A percentile compares a stretch with the other conserved stretches of the same genome.
These are phyloP conservation scores for Podiceps cristatus DNA, from an alignment of 2,113 vertebrate genomes.

Conservation along the genomic window DNA sequence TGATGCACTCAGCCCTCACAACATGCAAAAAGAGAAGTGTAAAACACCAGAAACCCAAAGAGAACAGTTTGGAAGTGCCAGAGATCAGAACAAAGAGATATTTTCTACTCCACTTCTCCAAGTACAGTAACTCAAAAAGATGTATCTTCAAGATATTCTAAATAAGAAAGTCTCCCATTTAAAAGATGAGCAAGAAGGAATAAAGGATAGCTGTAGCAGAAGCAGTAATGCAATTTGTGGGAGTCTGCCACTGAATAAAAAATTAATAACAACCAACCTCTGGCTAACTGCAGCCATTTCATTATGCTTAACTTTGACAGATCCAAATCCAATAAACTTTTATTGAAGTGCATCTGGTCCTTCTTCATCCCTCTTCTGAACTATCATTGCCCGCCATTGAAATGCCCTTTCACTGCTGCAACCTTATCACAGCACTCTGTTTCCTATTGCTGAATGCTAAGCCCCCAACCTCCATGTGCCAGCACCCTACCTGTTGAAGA, in stretches of 20 bases:
- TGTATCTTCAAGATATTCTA: background rate
- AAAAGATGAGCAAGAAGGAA: background rate
- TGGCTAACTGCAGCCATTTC: background rate
- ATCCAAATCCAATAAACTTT: background rate
- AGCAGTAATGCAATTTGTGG: background rate
- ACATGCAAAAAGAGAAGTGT: background rate
- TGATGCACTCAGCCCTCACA: background rate
- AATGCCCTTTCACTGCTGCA: background rate
- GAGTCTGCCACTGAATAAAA: slow-evolving; percentile 1
- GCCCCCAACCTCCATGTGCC: accelerated
- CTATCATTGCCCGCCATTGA: background rate
- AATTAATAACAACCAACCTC: background rate
- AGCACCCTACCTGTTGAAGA: slow-evolving; percentile 88
- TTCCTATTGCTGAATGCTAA: background rate
- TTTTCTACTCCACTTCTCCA: background rate
- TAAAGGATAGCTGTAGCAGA: background rate
- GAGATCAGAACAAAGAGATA: background rate
- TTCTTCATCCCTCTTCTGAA: background rate
- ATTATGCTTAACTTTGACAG: background rate
- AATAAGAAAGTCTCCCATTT: background rate
- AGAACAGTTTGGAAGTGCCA: background rate
- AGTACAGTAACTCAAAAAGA: background rate
- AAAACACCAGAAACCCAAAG: background rate
- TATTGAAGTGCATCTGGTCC: background rate
- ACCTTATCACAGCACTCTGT: background rate